A percentile compares a stretch with the other conserved stretches of the same genome.
Conservation (phyloP, 2,888 invertebrate genomes). For the Synergus umbraculus region DNA sequence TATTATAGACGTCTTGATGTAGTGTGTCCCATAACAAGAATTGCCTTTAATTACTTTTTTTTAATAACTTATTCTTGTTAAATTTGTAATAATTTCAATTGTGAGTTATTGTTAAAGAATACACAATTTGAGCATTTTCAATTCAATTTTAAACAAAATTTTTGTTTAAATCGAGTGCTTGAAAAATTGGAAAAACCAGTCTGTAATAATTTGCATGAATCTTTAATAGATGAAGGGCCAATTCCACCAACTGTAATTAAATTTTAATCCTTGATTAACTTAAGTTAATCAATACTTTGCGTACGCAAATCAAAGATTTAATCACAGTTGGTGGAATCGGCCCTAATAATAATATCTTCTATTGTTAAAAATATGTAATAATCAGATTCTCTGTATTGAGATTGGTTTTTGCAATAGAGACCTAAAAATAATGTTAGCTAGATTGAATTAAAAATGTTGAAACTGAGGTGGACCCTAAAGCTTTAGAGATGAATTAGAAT, state of each 20-base stretch:
- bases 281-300: too few species aligned
- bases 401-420: neutral
- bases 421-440: too few species aligned
- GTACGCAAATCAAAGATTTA: too few species aligned
- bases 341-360: too few species aligned
- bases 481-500: slow-evolving; percentile 3
- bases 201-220: neutral
- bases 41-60: too few species aligned
- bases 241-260: too few species aligned
- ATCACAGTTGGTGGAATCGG: too few species aligned
- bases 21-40: neutral
- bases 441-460: neutral
- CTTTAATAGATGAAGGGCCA: too few species aligned
- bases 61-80: too few species aligned
- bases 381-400: neutral
- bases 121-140: too few species aligned
- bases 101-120: neutral
- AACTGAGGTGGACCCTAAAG: neutral
- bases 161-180: neutral
- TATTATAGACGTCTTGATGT: neutral
- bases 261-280: too few species aligned
- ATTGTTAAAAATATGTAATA: too few species aligned
- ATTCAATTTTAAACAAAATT: neutral
- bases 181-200: neutral
- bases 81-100: neutral